Conservation (phyloP, 2,113 vertebrate genomes). For the Morone saxatilis region DNA sequence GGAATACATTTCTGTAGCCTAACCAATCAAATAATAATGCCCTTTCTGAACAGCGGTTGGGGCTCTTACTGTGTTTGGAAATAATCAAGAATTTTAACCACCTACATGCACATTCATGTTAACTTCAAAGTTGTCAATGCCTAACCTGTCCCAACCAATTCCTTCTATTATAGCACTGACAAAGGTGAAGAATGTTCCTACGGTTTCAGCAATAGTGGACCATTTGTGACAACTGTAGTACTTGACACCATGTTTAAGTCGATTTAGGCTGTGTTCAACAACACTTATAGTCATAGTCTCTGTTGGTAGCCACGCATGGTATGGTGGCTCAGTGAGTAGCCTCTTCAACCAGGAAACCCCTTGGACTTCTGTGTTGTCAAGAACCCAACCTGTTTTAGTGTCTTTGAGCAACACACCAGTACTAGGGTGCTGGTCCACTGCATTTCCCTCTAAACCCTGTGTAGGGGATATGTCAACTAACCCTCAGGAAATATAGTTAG, state of each 20-base stretch:
- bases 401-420: conserved; percentile 7
- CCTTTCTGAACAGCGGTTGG: neutral
- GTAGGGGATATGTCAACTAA: neutral
- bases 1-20: neutral
- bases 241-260: fast-evolving
- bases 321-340: neutral
- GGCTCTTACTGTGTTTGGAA: neutral
- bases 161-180: neutral
- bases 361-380: neutral
- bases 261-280: neutral
- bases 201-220: neutral
- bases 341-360: neutral
- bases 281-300: neutral
- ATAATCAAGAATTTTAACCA: neutral
- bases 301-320: neutral
- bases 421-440: neutral
- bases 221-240: neutral
- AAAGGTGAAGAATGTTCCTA: neutral
- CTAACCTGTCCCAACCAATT: neutral
- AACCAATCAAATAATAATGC: neutral
- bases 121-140: neutral
- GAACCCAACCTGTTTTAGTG: conserved; percentile 18
- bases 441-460: neutral
- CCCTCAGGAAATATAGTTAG: neutral
- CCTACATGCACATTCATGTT: neutral